Evolutionary conservation across 92 coral and sea anemone species (phyloP).

Genomic region (Zoanthus sansibaricus): DNA sequence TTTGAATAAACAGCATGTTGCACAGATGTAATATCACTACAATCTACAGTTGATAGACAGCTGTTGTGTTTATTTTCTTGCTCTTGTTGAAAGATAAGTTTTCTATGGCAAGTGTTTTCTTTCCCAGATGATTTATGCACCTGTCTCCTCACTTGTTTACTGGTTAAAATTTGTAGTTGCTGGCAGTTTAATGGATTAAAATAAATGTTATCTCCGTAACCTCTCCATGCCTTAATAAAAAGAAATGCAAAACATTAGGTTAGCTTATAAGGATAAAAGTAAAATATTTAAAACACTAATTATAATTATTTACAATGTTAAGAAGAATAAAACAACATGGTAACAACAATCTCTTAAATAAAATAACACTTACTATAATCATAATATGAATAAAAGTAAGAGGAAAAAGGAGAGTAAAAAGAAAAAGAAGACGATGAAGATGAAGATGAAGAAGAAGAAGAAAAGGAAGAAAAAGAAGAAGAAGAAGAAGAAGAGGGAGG

Average conservation of each 20-base stretch:
- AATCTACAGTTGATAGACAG: neutral
- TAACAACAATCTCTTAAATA: too few species aligned
- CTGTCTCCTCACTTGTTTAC: slow-evolving; percentile 44
- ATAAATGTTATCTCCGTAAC: slow-evolving; percentile 86
- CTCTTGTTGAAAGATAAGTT: slow-evolving; percentile 52
- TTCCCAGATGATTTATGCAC: slow-evolving; percentile 14
- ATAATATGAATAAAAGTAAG: too few species aligned
- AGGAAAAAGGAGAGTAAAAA: too few species aligned
- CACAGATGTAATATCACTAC: neutral
- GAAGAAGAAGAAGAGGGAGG: too few species aligned
- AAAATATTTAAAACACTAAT: too few species aligned
- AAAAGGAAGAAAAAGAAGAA: too few species aligned
- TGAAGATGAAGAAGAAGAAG: too few species aligned
- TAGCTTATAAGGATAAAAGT: neutral
- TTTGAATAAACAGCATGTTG: neutral
- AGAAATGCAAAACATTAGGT: neutral
- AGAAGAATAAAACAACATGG: too few species aligned
- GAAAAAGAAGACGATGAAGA: too few species aligned
- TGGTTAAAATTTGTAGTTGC: slow-evolving; percentile 64
- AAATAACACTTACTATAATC: too few species aligned
- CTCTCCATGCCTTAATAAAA: slow-evolving; percentile 71
- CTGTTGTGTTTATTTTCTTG: neutral
- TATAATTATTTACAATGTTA: too few species aligned
- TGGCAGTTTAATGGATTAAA: slow-evolving; percentile 81
- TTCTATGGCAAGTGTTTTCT: slow-evolving; percentile 23